A percentile compares a stretch with the other conserved stretches of the same genome.
Conservation (phyloP, 2,113 vertebrate species). For the Tachycineta bicolor region DNA sequence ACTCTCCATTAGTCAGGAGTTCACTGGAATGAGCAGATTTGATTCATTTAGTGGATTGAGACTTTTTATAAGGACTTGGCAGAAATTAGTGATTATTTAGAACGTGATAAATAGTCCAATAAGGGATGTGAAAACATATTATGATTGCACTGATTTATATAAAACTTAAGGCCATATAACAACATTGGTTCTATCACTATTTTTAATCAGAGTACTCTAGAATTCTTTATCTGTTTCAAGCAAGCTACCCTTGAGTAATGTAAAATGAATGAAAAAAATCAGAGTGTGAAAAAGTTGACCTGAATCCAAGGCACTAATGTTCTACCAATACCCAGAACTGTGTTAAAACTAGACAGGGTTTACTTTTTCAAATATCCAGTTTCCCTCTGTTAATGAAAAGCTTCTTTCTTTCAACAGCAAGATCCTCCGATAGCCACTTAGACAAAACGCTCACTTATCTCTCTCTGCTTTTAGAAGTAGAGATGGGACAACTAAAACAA, state of each 20-base stretch:
- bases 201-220: background rate
- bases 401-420: background rate
- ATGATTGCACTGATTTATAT: background rate
- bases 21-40: background rate
- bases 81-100: background rate
- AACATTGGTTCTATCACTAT: background rate
- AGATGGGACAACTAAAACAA: background rate
- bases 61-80: background rate
- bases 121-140: background rate
- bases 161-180: background rate
- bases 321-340: background rate
- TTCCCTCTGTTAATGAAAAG: background rate
- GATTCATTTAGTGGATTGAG: background rate
- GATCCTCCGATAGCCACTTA: background rate
- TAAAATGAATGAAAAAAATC: background rate
- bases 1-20: background rate
- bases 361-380: background rate
- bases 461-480: background rate
- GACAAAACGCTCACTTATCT: background rate
- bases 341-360: background rate
- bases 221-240: background rate
- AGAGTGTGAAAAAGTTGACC: background rate
- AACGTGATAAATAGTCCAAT: background rate
- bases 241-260: background rate
- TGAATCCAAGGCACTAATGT: background rate